Evolutionary conservation across 2,888 invertebrate genomes (phyloP).

Genomic region (Isoperla grammatica): DNA sequence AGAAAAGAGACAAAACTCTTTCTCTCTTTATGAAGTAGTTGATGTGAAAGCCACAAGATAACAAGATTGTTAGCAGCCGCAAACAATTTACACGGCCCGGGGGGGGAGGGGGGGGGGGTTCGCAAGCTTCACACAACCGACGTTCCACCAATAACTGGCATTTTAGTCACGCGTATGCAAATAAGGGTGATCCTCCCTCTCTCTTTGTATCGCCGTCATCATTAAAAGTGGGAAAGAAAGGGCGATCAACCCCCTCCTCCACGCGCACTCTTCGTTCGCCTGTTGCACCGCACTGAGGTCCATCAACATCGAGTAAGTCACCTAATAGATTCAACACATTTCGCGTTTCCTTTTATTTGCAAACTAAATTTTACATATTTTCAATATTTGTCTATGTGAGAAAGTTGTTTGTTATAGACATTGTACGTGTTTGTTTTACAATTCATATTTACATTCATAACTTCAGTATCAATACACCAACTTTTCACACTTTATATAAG

Average conservation of each 20-base stretch:
- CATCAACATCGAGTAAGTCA: too few species aligned
- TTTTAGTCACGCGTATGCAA: conserved; percentile 26
- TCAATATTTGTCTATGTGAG: too few species aligned
- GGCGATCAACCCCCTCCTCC: conserved; percentile 14
- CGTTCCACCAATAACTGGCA: conserved; percentile 6
- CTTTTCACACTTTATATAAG: too few species aligned
- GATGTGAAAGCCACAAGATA: conserved; percentile 5
- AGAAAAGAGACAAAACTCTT: conserved; percentile 6
- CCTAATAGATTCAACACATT: too few species aligned
- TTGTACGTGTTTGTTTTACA: too few species aligned
- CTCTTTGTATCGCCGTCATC: not conserved
- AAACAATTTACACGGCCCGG: not conserved
- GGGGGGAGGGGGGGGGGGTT: not conserved
- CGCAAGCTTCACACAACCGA: not conserved
- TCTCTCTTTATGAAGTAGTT: conserved; percentile 2
- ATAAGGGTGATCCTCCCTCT: conserved; percentile 19
- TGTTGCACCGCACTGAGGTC: too few species aligned
- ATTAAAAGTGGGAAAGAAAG: conserved; percentile 21
- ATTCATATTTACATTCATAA: too few species aligned
- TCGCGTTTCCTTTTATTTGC: too few species aligned
- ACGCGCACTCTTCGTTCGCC: not conserved
- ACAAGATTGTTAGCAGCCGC: conserved; percentile 9
- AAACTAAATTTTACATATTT: too few species aligned
- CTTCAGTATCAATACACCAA: too few species aligned
- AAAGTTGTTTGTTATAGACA: too few species aligned